Conservation (phyloP, 1,140 invertebrate genomes). For the Drosophila orosa region DNA sequence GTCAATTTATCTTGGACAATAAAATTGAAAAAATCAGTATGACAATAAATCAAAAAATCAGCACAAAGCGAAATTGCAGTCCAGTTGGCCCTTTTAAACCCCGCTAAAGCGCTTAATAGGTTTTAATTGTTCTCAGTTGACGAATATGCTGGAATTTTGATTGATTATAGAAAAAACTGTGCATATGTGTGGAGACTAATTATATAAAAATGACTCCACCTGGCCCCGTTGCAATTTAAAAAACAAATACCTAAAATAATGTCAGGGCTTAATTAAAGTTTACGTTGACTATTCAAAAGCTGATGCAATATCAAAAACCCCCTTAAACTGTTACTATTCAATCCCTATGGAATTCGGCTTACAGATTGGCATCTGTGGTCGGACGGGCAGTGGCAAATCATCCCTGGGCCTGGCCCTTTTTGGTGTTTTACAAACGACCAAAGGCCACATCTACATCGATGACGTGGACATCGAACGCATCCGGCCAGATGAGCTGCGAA, state of each 20-base stretch:
- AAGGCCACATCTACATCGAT: conserved; percentile 89
- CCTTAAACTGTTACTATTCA: conserved; percentile 12
- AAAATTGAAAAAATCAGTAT: conserved; percentile 17
- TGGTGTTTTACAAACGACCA: conserved; percentile 87
- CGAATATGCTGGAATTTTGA: conserved; percentile 19
- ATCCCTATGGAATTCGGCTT: conserved; percentile 21
- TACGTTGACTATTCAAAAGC: background rate
- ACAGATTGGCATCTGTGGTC: conserved; percentile 91
- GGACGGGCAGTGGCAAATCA: conserved; percentile 92
- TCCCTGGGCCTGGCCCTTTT: conserved; percentile 90
- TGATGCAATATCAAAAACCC: background rate
- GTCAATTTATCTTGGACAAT: conserved; percentile 28
- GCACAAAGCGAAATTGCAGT: conserved; percentile 4
- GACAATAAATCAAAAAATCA: conserved; percentile 42
- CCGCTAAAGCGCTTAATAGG: conserved; percentile 22
- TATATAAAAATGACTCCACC: conserved; percentile 31
- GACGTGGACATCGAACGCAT: conserved; percentile 88
- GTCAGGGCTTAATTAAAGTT: conserved; percentile 3
- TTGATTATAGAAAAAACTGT: conserved; percentile 25
- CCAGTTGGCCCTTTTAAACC: conserved; percentile 4
- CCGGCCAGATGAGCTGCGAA: conserved; percentile 89
- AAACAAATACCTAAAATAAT: conserved; percentile 1
- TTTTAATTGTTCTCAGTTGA: conserved; percentile 37
- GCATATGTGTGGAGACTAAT: conserved; percentile 12
- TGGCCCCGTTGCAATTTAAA: background rate